Evolutionary conservation across 2,797 vertebrate species (phyloP).

Genomic region (Avahi laniger): DNA sequence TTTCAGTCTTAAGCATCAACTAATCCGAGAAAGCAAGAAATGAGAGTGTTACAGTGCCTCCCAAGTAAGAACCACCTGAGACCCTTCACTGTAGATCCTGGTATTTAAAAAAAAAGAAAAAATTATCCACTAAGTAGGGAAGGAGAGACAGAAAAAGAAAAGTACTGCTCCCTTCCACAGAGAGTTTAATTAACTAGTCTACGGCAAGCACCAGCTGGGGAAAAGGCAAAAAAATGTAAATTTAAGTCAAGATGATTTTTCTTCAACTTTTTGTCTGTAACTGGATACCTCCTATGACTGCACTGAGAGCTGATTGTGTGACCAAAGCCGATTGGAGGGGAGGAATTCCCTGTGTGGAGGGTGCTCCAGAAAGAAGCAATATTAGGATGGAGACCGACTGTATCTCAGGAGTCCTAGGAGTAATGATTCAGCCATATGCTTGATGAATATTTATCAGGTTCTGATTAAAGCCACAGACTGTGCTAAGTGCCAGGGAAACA

Average conservation of each 20-base stretch:
- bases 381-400: rapidly evolving
- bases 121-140: rapidly evolving
- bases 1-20: not conserved
- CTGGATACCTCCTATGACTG: not conserved
- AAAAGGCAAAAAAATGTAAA: not conserved
- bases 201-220: rapidly evolving
- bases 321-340: rapidly evolving
- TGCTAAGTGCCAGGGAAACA: not conserved
- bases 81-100: not conserved
- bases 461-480: not conserved
- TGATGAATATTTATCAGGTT: not conserved
- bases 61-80: not conserved
- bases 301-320: too few relatives aligned
- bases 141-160: not conserved
- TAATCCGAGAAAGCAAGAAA: not conserved
- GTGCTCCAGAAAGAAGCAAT: not conserved
- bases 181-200: not conserved
- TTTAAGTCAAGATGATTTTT: not conserved
- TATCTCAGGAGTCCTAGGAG: not conserved
- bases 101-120: not conserved
- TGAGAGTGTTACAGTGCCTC: not conserved
- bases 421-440: not conserved
- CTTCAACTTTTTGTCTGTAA: rapidly evolving
- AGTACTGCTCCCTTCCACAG: rapidly evolving
- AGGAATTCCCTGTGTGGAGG: rapidly evolving